A percentile compares a stretch with the other conserved stretches of the same genome.
Evolutionary conservation across 2,113 vertebrate species (phyloP).

Genomic region (Chionodraco myersi): DNA sequence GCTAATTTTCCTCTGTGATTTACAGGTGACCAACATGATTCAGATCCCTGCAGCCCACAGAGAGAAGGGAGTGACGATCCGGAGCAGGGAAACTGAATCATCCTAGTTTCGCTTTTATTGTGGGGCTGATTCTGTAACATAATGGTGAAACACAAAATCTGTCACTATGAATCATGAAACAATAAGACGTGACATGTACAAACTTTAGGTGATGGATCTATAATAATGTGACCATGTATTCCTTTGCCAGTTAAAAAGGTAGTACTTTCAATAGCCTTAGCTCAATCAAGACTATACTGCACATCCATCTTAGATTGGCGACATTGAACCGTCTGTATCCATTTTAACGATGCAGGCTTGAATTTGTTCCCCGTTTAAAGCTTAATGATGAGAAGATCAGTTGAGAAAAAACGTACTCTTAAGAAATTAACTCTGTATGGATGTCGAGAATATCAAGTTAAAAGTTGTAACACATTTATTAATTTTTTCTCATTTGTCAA

Average conservation of each 20-base stretch:
- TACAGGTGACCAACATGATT: conserved; percentile 47
- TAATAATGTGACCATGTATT: too few species aligned
- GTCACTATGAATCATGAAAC: conserved; percentile 25
- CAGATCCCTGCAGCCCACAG: conserved; percentile 14
- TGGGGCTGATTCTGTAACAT: conserved; percentile 4
- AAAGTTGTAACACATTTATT: conserved; percentile 3
- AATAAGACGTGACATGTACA: not conserved
- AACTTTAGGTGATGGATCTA: too few species aligned
- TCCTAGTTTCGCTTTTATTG: not conserved
- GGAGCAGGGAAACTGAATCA: conserved; percentile 25
- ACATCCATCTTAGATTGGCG: not conserved
- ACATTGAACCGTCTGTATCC: not conserved
- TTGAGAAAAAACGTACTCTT: not conserved
- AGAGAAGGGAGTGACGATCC: conserved; percentile 24
- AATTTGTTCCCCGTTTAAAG: not conserved
- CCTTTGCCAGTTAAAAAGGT: too few species aligned
- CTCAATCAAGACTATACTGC: not conserved
- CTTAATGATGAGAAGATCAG: not conserved
- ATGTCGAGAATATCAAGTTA: not conserved
- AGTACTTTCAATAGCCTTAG: not conserved
- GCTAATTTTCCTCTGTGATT: conserved; percentile 27
- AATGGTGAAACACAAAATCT: not conserved
- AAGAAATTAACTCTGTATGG: not conserved
- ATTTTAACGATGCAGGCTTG: conserved; percentile 1
- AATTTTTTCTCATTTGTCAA: conserved; percentile 15